These are phyloP conservation scores for Rhorus exstirpatorius DNA, from an alignment of 2,888 invertebrate species.

Conservation along the genomic window DNA sequence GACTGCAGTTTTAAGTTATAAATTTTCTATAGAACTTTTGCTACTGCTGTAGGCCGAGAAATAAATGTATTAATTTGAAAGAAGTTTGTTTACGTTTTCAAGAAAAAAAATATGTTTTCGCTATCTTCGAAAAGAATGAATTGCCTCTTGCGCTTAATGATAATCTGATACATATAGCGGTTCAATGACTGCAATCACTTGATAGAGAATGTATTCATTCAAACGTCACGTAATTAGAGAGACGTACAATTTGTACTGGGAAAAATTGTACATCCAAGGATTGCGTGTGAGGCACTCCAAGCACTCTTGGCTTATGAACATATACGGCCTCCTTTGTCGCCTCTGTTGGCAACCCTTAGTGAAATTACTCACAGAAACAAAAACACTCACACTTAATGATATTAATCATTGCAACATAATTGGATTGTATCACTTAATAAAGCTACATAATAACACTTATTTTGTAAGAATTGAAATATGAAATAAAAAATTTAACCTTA, in stretches of 20 bases:
- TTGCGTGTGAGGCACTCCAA: constrained; percentile 21
- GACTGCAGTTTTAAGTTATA: too few species aligned
- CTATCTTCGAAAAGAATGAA: background rate
- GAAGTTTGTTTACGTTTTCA: too few species aligned
- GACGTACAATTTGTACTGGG: background rate
- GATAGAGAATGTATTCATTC: background rate
- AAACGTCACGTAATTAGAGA: background rate
- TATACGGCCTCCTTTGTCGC: constrained; percentile 8
- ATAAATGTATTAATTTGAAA: too few species aligned
- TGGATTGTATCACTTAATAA: too few species aligned
- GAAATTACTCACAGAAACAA: constrained; percentile 19
- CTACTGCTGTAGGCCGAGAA: too few species aligned
- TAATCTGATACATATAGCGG: background rate
- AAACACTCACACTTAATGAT: too few species aligned
- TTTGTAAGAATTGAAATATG: too few species aligned
- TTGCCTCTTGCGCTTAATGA: background rate
- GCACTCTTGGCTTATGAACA: background rate
- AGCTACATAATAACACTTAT: too few species aligned
- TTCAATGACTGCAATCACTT: constrained; percentile 5
- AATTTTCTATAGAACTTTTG: too few species aligned
- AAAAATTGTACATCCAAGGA: constrained; percentile 29
- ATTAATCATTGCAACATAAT: too few species aligned
- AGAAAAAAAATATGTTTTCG: background rate
- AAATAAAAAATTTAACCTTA: too few species aligned
- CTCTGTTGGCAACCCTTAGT: background rate